These are phyloP conservation scores for Epizoanthus rinbou DNA, from an alignment of 92 coral and sea anemone genomes.

Conservation along the genomic window DNA sequence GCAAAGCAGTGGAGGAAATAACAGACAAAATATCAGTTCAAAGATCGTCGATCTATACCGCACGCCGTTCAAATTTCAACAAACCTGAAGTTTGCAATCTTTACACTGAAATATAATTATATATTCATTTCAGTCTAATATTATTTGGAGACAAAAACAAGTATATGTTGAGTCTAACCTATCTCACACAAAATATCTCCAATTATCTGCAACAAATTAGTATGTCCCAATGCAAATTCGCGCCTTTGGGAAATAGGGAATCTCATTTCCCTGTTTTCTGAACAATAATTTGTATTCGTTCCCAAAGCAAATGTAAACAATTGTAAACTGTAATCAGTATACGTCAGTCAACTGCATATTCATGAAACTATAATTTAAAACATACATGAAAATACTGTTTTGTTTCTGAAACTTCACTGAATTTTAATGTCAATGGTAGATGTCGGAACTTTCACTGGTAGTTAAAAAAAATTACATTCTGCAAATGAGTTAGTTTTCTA, in stretches of 20 bases:
- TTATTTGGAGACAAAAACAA: conserved; percentile 26
- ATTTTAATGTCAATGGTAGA: neutral
- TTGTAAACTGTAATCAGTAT: conserved; percentile 27
- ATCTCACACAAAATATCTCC: conserved; percentile 10
- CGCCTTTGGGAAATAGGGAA: conserved; percentile 6
- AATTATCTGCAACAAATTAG: neutral
- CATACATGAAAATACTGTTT: neutral
- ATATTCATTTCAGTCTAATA: neutral
- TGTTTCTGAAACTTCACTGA: neutral
- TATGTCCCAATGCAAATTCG: conserved; percentile 17
- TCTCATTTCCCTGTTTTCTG: conserved; percentile 21
- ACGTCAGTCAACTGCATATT: neutral
- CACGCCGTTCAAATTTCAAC: neutral
- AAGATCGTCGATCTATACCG: neutral
- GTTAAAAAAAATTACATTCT: neutral
- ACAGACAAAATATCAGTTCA: too few species aligned
- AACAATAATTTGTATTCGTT: conserved; percentile 21
- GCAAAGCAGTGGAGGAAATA: too few species aligned
- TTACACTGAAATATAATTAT: too few species aligned
- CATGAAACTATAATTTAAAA: conserved; percentile 4
- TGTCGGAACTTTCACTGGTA: neutral
- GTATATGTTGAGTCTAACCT: neutral
- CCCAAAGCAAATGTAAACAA: conserved; percentile 37
- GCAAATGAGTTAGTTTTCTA: neutral
- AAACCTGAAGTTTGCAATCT: neutral